Base-by-base conservation (phyloP, 2,113 vertebrate genomes). In the Rhinopomastus cyanomelas region DNA sequence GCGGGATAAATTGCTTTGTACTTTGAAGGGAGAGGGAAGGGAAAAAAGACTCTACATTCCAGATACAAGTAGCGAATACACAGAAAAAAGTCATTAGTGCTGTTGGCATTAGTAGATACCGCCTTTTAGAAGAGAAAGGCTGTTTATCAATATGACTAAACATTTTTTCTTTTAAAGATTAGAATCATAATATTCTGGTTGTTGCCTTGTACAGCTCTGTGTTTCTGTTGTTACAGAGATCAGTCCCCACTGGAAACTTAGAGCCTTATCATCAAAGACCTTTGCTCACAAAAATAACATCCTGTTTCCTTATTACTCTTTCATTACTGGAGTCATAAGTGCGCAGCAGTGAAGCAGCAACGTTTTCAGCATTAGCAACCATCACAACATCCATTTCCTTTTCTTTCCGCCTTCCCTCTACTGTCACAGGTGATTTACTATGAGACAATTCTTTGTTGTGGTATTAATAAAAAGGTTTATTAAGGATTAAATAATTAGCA, bases 1-100 rank as follows among this genome's bases (percentile, higher is more conserved):
- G 69, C 59, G 57, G 56, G 30, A 46, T 61, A 75, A 76, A 39
- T 27, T 26, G 51, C 44, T n/a, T 78, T 18, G 9, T 44, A 8
- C 1, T 0, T 3, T 56, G 42, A 2, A 9, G 29, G 30, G 23
- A 64, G 17, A 36, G 26, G 20, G 60, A 14, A 29, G 16, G 46
- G 39, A 42, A 42, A 42, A 42, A 48, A 51, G 29, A 23, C 29
- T 14, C 1, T 42, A 2, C 51, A 11, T 85, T 79, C n/a, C 8
- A 9, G 57, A 51, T 2, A 46, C 7, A 46, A 53, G 65, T 37
- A 42, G 16, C 64, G 32, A 79, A 48, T 56, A 23, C 32, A 49
- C 12, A 73, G 22, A 26, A 72, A 42, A 60, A 77, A 52, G 23
- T 71, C 21, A 6, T 5, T 34, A 57, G 19, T 27, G 19, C 25